Base-by-base conservation (phyloP, 2,888 invertebrate species). In the Oscheius onirici region DNA sequence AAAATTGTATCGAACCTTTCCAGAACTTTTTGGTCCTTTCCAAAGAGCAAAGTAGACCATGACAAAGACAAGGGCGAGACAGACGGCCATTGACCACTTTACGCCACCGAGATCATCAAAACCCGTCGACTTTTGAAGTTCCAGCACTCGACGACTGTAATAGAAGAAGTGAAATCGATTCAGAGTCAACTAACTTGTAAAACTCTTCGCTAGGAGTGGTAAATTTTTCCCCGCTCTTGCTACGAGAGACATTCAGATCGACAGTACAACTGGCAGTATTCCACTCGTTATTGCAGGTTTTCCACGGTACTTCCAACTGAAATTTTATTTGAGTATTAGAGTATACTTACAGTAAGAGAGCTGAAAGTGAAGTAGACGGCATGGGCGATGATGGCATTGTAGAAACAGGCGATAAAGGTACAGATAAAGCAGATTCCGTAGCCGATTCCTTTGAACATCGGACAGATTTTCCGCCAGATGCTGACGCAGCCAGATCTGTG, bases 311-410 rank as follows among this genome's bases (percentile, higher is more conserved):
- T 75, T 85, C 83, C 69, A 71, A 72, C 79, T 81, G 54, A 58
- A 80, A 73, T 28, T 58, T 57, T 15, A 40, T 11, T 34, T 20
- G 2, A 20, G n/a, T 20, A 34, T 34, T n/a, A 40, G 24, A 20
- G 24, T 17, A 17, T 22, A 69, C 77, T 63, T n/a, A 85, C 84
- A 60, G 84, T 77, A 44, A 86, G 49, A 79, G 94, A 94, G 15
- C 93, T 93, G 83, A 94, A 91, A 79, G 94, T 91, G 89, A 94
- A 95, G 90, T 94, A 95, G 67, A 95, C 92, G 54, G 95, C 95
- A 94, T 95, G 95, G 57, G 95, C 94, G 86, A 96, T 95, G 88
- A 96, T 94, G 60, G 95, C 95, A 90, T 96, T 96, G 91, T 96
- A 96, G 90, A 95, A 95, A 93, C 95, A 95, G 83, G 94, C 94